Evolutionary conservation across 2,888 invertebrate genomes (phyloP).

Genomic region (Sphaeridia pumilis): DNA sequence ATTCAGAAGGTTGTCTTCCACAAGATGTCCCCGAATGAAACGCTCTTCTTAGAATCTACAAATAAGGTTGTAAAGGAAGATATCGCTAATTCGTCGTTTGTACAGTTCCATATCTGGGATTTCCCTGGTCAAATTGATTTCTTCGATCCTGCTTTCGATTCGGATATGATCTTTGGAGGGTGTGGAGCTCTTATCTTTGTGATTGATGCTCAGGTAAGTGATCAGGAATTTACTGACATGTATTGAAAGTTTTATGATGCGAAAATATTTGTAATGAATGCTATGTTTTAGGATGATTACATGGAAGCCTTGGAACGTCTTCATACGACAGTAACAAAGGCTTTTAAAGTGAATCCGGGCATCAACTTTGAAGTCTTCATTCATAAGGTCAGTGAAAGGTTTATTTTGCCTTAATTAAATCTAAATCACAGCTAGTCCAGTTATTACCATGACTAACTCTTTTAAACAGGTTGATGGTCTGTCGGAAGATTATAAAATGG

Average conservation of each 20-base stretch:
- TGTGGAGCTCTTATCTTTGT: conserved; percentile 98
- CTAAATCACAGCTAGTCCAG: not conserved
- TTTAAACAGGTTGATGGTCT: conserved; percentile 87
- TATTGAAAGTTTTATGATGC: not conserved
- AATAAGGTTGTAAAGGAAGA: conserved; percentile 98
- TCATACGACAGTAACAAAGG: conserved; percentile 84
- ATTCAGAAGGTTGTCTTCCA: conserved; percentile 99
- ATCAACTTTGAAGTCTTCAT: conserved; percentile 80
- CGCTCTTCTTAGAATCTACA: conserved; percentile 93
- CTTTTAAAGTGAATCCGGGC: conserved; percentile 86
- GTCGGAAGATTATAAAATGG: conserved; percentile 98
- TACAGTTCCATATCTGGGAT: conserved; percentile 99
- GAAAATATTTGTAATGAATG: not conserved
- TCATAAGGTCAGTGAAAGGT: conserved; percentile 28
- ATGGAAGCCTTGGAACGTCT: conserved; percentile 88
- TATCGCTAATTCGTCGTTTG: conserved; percentile 92
- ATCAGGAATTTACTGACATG: not conserved
- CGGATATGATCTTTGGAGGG: conserved; percentile 89
- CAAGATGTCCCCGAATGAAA: conserved; percentile 99
- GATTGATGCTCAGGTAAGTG: conserved; percentile 82
- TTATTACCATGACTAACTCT: not conserved
- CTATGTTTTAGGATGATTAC: conserved; percentile 68
- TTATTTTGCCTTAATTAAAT: not conserved
- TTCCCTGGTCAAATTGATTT: conserved; percentile 99
- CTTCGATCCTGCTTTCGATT: conserved; percentile 90